A percentile compares a stretch with the other conserved stretches of the same genome.
phyloP scores from a whole-genome alignment of 2,797 vertebrate genomes.

The Peromyscus melanophrys region DNA sequence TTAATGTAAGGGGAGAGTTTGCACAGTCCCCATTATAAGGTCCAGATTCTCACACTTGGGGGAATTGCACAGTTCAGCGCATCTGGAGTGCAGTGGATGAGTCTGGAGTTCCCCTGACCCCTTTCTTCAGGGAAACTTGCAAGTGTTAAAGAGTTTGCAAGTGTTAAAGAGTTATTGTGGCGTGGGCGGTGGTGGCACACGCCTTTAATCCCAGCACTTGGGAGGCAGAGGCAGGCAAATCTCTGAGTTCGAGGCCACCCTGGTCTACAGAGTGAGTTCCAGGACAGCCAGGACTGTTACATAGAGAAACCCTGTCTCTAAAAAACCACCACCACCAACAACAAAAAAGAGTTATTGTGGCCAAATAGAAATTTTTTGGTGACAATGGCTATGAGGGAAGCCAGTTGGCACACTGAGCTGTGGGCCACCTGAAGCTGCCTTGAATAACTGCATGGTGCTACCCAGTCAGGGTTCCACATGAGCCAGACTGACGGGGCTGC shows the following conservation, averaged over 20 bases:
- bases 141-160: not conserved
- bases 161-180: not conserved
- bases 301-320: too few species aligned
- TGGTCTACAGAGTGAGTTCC: too few species aligned
- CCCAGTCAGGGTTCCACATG: not conserved
- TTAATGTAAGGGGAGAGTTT: not conserved
- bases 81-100: not conserved
- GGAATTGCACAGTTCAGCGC: too few species aligned
- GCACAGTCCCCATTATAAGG: not conserved
- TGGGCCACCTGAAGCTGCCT: not conserved
- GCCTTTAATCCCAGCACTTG: too few species aligned
- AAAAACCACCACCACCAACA: too few species aligned
- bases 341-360: not conserved
- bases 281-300: too few species aligned
- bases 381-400: not conserved
- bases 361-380: conserved; percentile 2
- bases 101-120: too few species aligned
- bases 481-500: rapidly evolving
- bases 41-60: not conserved
- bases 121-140: not conserved
- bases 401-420: too few species aligned
- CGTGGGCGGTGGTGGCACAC: too few species aligned
- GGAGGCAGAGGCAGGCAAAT: too few species aligned
- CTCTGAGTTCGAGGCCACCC: too few species aligned
- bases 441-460: not conserved